Evolutionary conservation across 2,888 invertebrate genomes (phyloP).

Genomic region (Sesia apiformis): DNA sequence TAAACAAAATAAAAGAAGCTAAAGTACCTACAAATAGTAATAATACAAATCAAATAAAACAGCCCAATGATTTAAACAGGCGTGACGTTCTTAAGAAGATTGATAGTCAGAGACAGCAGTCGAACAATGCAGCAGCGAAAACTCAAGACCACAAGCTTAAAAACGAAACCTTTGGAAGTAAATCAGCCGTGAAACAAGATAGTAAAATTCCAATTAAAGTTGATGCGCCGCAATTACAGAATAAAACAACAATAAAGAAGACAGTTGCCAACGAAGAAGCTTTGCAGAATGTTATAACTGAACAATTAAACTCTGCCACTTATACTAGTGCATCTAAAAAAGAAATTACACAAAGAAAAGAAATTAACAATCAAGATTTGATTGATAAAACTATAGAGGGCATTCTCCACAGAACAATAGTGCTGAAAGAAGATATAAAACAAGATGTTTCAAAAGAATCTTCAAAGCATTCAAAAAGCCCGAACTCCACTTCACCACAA

Average conservation of each 20-base stretch:
- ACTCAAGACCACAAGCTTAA: conserved; percentile 39
- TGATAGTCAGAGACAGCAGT: conserved; percentile 49
- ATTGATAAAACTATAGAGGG: conserved; percentile 65
- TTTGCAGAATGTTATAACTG: neutral
- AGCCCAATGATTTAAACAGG: conserved; percentile 61
- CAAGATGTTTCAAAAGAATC: conserved; percentile 14
- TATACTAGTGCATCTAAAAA: conserved; percentile 15
- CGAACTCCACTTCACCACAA: conserved; percentile 6
- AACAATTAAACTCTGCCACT: conserved; percentile 11
- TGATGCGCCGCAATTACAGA: conserved; percentile 6
- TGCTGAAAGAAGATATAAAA: conserved; percentile 28
- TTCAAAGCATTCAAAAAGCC: conserved; percentile 15
- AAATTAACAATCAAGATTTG: conserved; percentile 50
- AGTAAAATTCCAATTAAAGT: conserved; percentile 18
- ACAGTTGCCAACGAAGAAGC: too few species aligned
- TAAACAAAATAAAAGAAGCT: conserved; percentile 56
- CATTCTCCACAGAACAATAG: conserved; percentile 45
- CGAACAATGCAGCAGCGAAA: conserved; percentile 37
- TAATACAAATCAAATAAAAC: conserved; percentile 56
- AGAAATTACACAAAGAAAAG: conserved; percentile 30
- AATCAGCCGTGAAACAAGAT: conserved; percentile 15
- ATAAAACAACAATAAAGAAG: too few species aligned
- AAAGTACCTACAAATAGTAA: conserved; percentile 38
- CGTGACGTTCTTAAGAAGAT: conserved; percentile 61
- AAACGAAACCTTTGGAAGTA: conserved; percentile 42